A percentile compares a stretch with the other conserved stretches of the same genome.
phyloP scores from a whole-genome alignment of 2,797 vertebrate species.

The Sebastolobus altivelis region DNA sequence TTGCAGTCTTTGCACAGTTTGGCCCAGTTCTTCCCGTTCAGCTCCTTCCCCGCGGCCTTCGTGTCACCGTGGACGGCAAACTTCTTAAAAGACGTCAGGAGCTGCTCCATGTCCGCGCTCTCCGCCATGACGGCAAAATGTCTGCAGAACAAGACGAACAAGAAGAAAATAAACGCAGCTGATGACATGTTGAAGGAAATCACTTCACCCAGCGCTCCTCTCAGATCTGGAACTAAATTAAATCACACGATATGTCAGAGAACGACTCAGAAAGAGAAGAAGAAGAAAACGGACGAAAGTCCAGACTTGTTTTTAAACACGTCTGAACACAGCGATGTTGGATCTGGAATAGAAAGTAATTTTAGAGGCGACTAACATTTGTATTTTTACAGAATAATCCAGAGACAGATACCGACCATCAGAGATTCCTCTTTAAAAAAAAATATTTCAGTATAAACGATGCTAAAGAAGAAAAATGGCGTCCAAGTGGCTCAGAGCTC shows the following conservation, averaged over 20 bases:
- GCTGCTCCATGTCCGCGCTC: slow-evolving; percentile 84
- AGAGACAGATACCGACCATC: background rate
- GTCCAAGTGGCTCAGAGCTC: too few relatives aligned
- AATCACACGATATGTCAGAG: background rate
- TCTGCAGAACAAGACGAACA: slow-evolving; percentile 14
- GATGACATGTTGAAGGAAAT: background rate
- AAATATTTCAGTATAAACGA: too few relatives aligned
- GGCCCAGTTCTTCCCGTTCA: slow-evolving; percentile 98
- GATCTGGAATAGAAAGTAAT: background rate
- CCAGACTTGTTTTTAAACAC: background rate
- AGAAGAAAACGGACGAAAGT: background rate
- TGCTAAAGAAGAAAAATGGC: too few relatives aligned
- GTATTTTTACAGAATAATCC: background rate
- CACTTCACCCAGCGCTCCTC: background rate
- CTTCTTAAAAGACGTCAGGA: slow-evolving; percentile 91
- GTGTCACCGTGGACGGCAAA: slow-evolving; percentile 94
- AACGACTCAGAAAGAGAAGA: background rate
- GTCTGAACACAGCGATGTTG: too few relatives aligned
- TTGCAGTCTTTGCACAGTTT: slow-evolving; percentile 98
- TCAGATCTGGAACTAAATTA: background rate
- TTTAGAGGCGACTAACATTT: background rate
- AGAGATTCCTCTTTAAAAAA: background rate
- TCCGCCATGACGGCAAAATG: slow-evolving; percentile 87
- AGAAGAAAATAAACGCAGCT: background rate
- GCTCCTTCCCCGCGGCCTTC: slow-evolving; percentile 92